These are phyloP conservation scores for Venturia canescens DNA, from an alignment of 1,140 invertebrate species.

Conservation along the genomic window DNA sequence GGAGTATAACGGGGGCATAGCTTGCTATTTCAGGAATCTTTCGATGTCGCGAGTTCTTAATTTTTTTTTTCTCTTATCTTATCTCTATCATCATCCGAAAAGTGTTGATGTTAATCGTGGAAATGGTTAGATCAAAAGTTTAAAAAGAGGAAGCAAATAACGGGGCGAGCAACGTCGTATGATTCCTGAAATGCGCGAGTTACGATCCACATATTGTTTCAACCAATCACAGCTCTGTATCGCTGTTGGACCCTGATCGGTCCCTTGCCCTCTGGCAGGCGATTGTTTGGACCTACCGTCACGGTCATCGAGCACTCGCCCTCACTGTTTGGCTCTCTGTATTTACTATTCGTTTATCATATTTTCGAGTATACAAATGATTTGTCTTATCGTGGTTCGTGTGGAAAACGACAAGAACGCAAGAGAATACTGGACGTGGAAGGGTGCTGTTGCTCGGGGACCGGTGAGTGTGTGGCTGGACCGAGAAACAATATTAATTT, in stretches of 20 bases:
- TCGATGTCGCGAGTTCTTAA: background rate
- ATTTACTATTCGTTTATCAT: too few species aligned
- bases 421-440: background rate
- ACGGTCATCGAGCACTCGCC: slow-evolving; percentile 60
- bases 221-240: slow-evolving; percentile 77
- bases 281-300: slow-evolving; percentile 78
- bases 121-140: background rate
- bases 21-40: background rate
- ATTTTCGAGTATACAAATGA: background rate
- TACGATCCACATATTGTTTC: slow-evolving; percentile 76
- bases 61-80: background rate
- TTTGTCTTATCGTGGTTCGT: background rate
- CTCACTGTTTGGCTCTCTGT: slow-evolving; percentile 9
- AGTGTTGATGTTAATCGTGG: too few species aligned
- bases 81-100: background rate
- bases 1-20: too few species aligned
- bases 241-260: slow-evolving; percentile 76
- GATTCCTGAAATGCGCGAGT: slow-evolving; percentile 66
- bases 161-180: slow-evolving; percentile 35
- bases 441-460: slow-evolving; percentile 60
- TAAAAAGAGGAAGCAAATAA: background rate
- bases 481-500: slow-evolving; percentile 76
- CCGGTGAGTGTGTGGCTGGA: slow-evolving; percentile 75
- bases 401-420: too few species aligned
- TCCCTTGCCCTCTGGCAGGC: slow-evolving; percentile 77